Conservation (phyloP, 2,888 invertebrate genomes). For the Drosophila anomalipes region DNA sequence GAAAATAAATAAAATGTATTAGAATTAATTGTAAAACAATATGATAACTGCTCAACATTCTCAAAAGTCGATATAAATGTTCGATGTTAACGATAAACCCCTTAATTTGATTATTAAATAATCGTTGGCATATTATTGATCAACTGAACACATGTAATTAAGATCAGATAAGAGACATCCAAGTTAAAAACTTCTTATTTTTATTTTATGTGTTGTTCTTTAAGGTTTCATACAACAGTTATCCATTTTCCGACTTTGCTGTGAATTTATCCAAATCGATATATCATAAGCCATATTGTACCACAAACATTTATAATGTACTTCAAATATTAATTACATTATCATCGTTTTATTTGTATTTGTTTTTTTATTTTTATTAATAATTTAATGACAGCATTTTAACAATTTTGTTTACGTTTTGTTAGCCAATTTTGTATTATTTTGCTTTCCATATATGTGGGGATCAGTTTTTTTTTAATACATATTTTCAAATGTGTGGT, state of each 20-base stretch:
- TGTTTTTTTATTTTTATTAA: conserved; percentile 27
- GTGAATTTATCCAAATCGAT: not conserved
- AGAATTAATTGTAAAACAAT: conserved; percentile 2
- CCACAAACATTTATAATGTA: not conserved
- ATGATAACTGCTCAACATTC: not conserved
- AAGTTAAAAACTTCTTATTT: not conserved
- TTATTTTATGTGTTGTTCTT: not conserved
- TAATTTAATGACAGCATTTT: conserved; percentile 56
- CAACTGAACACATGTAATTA: not conserved
- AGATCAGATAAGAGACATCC: not conserved
- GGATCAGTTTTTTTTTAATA: not conserved
- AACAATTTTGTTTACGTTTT: conserved; percentile 55
- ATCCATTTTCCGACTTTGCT: not conserved
- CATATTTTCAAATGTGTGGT: conserved; percentile 5
- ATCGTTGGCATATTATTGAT: not conserved
- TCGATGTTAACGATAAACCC: not conserved
- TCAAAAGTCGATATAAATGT: not conserved
- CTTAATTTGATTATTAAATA: not conserved
- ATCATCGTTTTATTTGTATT: conserved; percentile 12
- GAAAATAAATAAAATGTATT: not conserved
- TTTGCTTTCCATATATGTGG: conserved; percentile 5
- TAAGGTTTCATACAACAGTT: not conserved
- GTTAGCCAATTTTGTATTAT: conserved; percentile 43
- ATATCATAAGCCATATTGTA: not conserved
- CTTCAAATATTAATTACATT: conserved; percentile 9